These are phyloP conservation scores for Phalacrocorax pelagicus DNA, from an alignment of 2,113 vertebrate species.

Conservation along the genomic window DNA sequence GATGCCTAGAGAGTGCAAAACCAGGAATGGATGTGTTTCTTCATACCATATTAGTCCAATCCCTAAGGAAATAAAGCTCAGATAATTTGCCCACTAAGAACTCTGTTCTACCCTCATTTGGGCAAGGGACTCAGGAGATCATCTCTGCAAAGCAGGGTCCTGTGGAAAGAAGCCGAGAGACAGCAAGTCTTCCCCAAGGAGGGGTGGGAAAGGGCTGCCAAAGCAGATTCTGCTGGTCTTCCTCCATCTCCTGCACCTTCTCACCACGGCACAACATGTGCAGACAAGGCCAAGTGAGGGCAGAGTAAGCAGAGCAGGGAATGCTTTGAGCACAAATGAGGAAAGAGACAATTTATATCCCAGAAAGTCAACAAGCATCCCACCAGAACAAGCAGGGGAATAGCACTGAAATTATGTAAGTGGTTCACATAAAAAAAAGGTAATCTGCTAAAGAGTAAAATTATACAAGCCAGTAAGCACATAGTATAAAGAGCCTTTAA, in stretches of 20 bases:
- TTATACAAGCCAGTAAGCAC: conserved; percentile 40
- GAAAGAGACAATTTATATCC: neutral
- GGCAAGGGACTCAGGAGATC: neutral
- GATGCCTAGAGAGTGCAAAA: neutral
- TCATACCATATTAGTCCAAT: neutral
- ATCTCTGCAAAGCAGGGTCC: neutral
- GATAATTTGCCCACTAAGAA: neutral
- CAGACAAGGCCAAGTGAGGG: neutral
- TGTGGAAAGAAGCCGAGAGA: neutral
- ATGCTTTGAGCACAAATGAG: neutral
- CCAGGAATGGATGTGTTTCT: neutral
- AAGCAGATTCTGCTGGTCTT: neutral
- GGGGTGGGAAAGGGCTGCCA: neutral
- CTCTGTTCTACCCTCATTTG: neutral
- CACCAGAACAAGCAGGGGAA: neutral
- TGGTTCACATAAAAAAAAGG: neutral
- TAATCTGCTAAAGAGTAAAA: conserved; percentile 38
- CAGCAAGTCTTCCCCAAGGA: neutral
- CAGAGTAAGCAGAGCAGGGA: neutral
- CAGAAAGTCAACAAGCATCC: neutral
- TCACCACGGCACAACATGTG: neutral
- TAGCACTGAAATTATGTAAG: neutral
- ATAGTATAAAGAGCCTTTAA: conserved; percentile 44
- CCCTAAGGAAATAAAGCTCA: neutral
- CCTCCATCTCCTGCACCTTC: neutral